phyloP scores from a whole-genome alignment of 2,113 vertebrate genomes.

The Cheirogaleus medius region DNA sequence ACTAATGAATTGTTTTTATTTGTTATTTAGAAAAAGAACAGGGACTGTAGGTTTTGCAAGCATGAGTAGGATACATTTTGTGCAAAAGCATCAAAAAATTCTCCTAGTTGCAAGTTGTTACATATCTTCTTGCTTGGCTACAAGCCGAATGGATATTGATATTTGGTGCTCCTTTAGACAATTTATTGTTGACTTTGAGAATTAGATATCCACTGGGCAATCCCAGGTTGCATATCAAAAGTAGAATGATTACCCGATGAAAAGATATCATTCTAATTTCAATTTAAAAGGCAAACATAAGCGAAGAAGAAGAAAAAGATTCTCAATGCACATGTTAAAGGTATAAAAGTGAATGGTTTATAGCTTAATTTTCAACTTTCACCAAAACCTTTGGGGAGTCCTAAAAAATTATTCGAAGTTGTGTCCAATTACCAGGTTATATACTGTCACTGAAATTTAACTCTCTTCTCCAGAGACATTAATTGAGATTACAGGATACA shows the following conservation, averaged over 20 bases:
- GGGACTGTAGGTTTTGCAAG: not conserved
- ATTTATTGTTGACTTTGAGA: conserved; percentile 13
- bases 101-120: not conserved
- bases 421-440: conserved; percentile 24
- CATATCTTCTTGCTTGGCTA: not conserved
- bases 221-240: not conserved
- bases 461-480: not conserved
- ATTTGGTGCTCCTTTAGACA: not conserved
- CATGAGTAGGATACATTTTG: not conserved
- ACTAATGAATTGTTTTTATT: not conserved
- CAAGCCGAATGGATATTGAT: not conserved
- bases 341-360: conserved; percentile 7
- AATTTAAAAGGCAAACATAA: conserved; percentile 4
- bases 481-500: conserved; percentile 27
- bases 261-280: not conserved
- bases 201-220: not conserved
- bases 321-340: not conserved
- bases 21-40: conserved; percentile 30
- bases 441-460: not conserved
- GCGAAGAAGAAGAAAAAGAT: conserved; percentile 12
- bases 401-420: conserved; percentile 20
- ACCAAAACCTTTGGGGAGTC: conserved; percentile 21
- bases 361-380: conserved; percentile 57
- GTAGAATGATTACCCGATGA: not conserved
- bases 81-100: not conserved